Evolutionary conservation across 1,140 invertebrate species (phyloP), one percentile per base, ranked within the genome.

Genomic region (Zaprionus capensis): DNA sequence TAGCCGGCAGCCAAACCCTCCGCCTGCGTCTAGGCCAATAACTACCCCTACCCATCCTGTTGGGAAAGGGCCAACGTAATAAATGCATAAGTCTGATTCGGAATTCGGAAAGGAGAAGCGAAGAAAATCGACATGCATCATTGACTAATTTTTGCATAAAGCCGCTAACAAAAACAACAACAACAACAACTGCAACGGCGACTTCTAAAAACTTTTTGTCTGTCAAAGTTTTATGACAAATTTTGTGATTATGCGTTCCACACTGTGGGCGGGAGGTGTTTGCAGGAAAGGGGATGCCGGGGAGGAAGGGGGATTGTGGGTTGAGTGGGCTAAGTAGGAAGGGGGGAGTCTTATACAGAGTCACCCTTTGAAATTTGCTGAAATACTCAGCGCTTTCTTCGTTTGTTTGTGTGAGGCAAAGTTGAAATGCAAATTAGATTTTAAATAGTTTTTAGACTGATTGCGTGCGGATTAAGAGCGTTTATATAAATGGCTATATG

Each of bases 191-290:
- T 12, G 31, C 49, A 14, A 11, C 34, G 41, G 15, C 59, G 41
- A 46, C 41, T 46, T 51, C 46, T 24, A 22, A 51, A 51, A 82
- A 76, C 63, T 81, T 88, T 76, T 72, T 68, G 81, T 81, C 78
- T 90, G 75, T 68, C 75, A 81, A 90, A 88, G 75, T 88, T 90
- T 81, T 66, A 85, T 90, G 81, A 90, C 81, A 88, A 90, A 88
- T 88, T 90, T 79, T 77, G 71, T 74, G 83, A 82, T 86, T 82
- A 86, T 87, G 80, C 83, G 70, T 41, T 36, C 17, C 46, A 51
- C 38, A 49, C 5, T 15, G 58, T 26, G 44, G 38, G 36, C 5
- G 59, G 31, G 24, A 26, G 14, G 9, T 38, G 14, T 15, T 0
- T 12, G 34, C 34, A 15, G 14, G 3, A 26, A 26, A n/a, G 38